phyloP scores from a whole-genome alignment of 2,888 invertebrate genomes.

The Caenorhabditis sp. region DNA sequence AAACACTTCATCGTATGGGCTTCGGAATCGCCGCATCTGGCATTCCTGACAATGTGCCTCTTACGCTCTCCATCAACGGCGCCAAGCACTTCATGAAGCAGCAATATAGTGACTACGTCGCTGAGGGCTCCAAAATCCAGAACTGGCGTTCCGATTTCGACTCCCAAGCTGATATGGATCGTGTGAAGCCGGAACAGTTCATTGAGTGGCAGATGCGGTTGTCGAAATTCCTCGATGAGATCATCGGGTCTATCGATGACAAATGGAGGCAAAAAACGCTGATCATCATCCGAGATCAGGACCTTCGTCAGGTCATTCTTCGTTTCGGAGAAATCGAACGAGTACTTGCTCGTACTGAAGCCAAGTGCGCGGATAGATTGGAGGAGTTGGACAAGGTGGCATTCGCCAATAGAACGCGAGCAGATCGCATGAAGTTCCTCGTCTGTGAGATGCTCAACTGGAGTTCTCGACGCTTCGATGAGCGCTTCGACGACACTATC shows the following conservation, averaged over 20 bases:
- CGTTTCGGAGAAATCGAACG: slow-evolving; percentile 56
- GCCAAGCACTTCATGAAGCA: slow-evolving; percentile 36
- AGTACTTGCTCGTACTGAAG: neutral
- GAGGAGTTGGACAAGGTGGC: neutral
- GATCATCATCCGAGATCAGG: neutral
- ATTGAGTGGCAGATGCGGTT: neutral
- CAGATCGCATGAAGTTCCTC: neutral
- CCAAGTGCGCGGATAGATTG: neutral
- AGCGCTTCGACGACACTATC: neutral
- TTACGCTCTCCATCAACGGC: slow-evolving; percentile 5
- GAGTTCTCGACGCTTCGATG: neutral
- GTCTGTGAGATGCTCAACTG: neutral
- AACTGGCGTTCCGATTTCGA: slow-evolving; percentile 34
- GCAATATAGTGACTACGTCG: slow-evolving; percentile 21
- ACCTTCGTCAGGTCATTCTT: slow-evolving; percentile 27
- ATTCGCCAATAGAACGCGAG: neutral
- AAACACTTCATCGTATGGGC: slow-evolving; percentile 54
- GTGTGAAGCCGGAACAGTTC: neutral
- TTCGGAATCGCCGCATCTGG: slow-evolving; percentile 58
- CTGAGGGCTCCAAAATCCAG: neutral
- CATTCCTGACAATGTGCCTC: slow-evolving; percentile 23
- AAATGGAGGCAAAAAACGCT: slow-evolving; percentile 3
- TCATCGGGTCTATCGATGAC: neutral
- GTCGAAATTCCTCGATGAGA: slow-evolving; percentile 8
- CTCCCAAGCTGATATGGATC: slow-evolving; percentile 7